phyloP scores from a whole-genome alignment of 2,113 vertebrate genomes.

The Gymnorhina tibicen region DNA sequence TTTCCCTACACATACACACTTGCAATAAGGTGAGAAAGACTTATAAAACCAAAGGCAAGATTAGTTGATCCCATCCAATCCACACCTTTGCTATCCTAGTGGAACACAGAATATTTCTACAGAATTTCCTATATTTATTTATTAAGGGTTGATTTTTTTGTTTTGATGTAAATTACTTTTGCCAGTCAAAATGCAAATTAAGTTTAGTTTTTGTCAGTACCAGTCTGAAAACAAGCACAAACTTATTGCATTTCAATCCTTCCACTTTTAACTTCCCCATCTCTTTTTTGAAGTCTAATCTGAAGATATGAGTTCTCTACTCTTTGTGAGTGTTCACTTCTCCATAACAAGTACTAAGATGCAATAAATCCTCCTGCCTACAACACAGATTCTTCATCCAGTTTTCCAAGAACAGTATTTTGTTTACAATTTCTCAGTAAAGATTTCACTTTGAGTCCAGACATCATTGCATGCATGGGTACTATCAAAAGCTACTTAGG shows the following conservation, averaged over 20 bases:
- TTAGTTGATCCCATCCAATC: not conserved
- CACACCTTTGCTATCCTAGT: not conserved
- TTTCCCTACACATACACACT: not conserved
- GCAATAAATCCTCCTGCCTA: not conserved
- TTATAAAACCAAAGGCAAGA: not conserved
- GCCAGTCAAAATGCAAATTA: not conserved
- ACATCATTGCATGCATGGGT: not conserved
- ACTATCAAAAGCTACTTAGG: not conserved
- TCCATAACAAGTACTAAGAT: not conserved
- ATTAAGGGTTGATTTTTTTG: not conserved
- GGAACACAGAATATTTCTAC: not conserved
- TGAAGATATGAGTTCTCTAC: not conserved
- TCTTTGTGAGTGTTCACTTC: not conserved
- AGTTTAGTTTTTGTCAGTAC: not conserved
- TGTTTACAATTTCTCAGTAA: not conserved
- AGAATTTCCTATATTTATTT: not conserved
- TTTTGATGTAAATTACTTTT: not conserved
- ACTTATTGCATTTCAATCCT: not conserved
- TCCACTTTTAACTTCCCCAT: not conserved
- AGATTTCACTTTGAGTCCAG: not conserved
- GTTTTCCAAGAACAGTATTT: not conserved
- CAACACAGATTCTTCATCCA: not conserved
- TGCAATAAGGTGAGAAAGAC: not conserved
- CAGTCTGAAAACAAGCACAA: not conserved
- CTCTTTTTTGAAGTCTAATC: not conserved